phyloP scores from a whole-genome alignment of 2,888 invertebrate species.

The Athalia cordata region DNA sequence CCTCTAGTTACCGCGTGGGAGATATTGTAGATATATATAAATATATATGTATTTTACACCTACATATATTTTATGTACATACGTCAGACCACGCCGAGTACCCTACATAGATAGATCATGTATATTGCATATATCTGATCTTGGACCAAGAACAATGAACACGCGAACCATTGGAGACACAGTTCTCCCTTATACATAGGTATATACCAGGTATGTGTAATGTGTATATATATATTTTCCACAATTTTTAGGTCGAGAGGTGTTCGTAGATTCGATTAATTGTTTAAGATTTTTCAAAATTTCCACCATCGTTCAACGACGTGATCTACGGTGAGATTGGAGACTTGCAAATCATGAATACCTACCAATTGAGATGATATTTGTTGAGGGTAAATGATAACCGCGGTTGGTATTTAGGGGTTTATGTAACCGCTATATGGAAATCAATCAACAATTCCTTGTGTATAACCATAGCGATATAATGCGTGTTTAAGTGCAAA shows the following conservation, averaged over 20 bases:
- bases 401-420: too few species aligned
- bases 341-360: too few species aligned
- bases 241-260: too few species aligned
- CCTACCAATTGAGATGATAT: too few species aligned
- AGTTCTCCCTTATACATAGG: background rate
- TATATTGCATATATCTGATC: background rate
- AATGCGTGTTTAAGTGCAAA: slow-evolving; percentile 18
- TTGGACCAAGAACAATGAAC: slow-evolving; percentile 14
- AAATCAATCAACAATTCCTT: background rate
- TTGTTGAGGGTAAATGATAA: too few species aligned
- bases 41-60: background rate
- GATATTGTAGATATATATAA: background rate
- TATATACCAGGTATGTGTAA: too few species aligned
- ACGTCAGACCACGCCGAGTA: background rate
- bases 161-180: background rate
- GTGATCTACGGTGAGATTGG: too few species aligned
- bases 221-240: background rate
- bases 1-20: background rate
- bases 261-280: too few species aligned
- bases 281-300: too few species aligned
- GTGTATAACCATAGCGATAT: background rate
- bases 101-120: background rate
- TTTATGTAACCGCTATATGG: background rate
- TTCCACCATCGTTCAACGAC: too few species aligned
- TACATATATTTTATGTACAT: background rate